A percentile compares a stretch with the other conserved stretches of the same genome.
phyloP scores from a whole-genome alignment of 2,888 invertebrate species.

The Epinotia bilunana region DNA sequence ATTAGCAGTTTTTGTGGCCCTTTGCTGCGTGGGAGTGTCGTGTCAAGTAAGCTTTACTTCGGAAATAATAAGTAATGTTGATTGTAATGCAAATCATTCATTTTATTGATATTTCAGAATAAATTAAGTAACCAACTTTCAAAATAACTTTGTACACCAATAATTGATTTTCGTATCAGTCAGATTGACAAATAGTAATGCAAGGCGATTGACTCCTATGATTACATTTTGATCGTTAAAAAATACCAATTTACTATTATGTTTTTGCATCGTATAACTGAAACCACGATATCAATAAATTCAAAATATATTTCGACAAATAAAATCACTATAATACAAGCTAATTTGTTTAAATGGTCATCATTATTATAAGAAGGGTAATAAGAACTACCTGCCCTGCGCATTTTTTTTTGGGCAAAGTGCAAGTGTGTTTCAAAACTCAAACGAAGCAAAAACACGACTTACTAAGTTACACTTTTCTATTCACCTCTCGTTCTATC shows the following conservation, averaged over 20 bases:
- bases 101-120: neutral
- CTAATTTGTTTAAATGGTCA: neutral
- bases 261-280: too few species aligned
- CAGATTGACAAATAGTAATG: neutral
- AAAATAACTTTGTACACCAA: neutral
- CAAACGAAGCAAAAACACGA: neutral
- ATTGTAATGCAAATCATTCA: neutral
- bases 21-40: conserved; percentile 53
- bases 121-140: neutral
- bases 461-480: conserved; percentile 7
- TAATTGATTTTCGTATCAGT: too few species aligned
- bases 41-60: conserved; percentile 30
- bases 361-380: neutral
- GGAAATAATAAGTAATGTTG: neutral
- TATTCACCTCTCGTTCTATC: conserved; percentile 1
- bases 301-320: too few species aligned
- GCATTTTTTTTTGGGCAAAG: neutral
- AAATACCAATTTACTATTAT: too few species aligned
- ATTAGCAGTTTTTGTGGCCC: conserved; percentile 56
- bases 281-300: too few species aligned
- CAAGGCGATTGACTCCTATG: neutral
- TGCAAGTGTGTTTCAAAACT: conserved; percentile 5
- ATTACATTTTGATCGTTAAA: neutral
- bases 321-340: neutral
- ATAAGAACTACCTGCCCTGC: conserved; percentile 12